Evolutionary conservation across 2,797 vertebrate genomes (phyloP).

Genomic region (Clamator glandarius): DNA sequence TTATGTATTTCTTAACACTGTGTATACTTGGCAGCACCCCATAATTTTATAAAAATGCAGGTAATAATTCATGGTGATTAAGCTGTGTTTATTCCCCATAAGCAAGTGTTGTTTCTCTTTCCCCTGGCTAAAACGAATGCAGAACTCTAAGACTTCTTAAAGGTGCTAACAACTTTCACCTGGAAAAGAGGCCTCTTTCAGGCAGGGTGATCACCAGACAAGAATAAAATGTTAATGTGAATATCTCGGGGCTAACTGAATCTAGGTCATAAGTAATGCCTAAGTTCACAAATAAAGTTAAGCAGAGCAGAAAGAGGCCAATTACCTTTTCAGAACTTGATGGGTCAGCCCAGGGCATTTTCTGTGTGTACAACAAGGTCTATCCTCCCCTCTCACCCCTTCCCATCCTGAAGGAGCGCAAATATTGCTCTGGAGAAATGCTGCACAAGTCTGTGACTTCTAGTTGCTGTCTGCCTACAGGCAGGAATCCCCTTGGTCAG

Average conservation of each 20-base stretch:
- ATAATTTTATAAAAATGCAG: conserved; percentile 46
- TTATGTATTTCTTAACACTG: conserved; percentile 11
- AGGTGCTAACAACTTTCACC: conserved; percentile 47
- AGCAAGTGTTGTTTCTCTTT: conserved; percentile 26
- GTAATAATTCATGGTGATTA: conserved; percentile 17
- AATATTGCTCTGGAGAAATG: not conserved
- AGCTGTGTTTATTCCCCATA: not conserved
- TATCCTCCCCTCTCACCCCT: not conserved
- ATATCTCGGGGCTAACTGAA: conserved; percentile 1
- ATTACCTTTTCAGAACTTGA: conserved; percentile 23
- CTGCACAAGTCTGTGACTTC: not conserved
- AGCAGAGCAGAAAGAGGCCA: conserved; percentile 55
- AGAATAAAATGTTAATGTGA: not conserved
- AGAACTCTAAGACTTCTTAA: conserved; percentile 16
- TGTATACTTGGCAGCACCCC: conserved; percentile 23
- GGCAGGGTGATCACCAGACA: not conserved
- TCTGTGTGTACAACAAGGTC: not conserved
- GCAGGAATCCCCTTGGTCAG: not conserved
- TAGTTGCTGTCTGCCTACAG: not conserved
- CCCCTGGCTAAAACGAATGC: conserved; percentile 10
- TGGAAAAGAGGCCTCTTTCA: conserved; percentile 5
- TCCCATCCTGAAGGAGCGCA: not conserved
- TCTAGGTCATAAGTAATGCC: conserved; percentile 13
- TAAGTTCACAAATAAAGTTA: conserved; percentile 34
- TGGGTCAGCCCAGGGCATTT: not conserved